Evolutionary conservation across 1,140 invertebrate species (phyloP), one percentile per base, ranked within the genome.

Genomic region (Drosophila dunni): DNA sequence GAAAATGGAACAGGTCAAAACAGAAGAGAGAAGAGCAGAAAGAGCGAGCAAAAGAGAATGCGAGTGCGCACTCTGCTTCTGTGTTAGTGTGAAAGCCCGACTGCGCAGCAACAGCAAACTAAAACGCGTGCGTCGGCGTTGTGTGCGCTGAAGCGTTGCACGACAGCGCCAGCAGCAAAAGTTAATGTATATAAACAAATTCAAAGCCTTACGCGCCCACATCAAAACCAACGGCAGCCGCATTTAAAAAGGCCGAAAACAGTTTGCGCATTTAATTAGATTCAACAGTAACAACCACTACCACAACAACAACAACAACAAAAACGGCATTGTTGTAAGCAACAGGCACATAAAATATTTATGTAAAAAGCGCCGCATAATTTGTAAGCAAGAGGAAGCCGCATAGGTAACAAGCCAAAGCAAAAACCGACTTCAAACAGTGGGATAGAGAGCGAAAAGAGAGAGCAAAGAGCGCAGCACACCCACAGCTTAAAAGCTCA

Each of bases 161-260:
- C 56, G 68, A 33, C 60, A 71, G 61, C 62, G 38, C n/a, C 67
- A 70, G 15, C 53, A 62, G 15, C 67, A 56, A 45, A 45, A 56
- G 33, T 36, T 34, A 63, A 82, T 89, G 70, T 80, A 82, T 56
- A 74, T 84, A 84, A 84, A 88, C 84, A 88, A 81, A 89, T 89
- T 89, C 76, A 84, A 84, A 84, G 75, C 78, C 79, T 8, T 71
- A 78, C 56, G 79, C 84, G 84, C 84, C 84, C 84, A 89, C 84
- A 89, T 90, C 67, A 74, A 66, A 75, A 34, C 38, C 45, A 72
- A 79, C 40, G 42, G 57, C 56, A 50, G 34, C 64, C 56, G 48
- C 70, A 65, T 71, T 71, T 71, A 10, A 71, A 71, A 71, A 65
- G 58, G 54, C 66, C 72, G 78, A 74, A 69, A 71, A 65, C 57